Conservation (phyloP, 2,113 vertebrate genomes). For the Ciconia boyciana region DNA sequence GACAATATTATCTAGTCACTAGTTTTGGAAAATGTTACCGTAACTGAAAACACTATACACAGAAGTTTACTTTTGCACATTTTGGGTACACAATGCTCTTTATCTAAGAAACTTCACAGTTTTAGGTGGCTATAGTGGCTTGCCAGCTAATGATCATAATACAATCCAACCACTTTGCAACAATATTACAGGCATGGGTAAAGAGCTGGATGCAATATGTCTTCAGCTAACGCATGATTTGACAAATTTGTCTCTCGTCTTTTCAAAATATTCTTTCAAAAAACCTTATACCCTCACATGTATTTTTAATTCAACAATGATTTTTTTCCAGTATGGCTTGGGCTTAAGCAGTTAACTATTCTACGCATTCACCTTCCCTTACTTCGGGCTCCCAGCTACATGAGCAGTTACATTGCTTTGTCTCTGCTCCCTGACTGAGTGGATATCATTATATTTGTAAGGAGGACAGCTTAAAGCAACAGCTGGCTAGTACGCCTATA, state of each 20-base stretch:
- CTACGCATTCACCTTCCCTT: neutral
- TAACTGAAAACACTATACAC: neutral
- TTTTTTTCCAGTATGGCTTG: neutral
- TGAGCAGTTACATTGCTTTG: neutral
- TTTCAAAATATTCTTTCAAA: neutral
- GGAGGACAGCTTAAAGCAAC: neutral
- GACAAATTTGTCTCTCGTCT: neutral
- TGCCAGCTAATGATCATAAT: neutral
- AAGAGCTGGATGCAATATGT: neutral
- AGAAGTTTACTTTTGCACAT: neutral
- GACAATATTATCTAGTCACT: neutral
- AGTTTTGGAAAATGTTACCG: neutral
- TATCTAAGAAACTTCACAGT: neutral
- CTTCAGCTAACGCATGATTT: neutral
- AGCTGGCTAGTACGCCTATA: neutral
- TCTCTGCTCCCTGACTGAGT: neutral
- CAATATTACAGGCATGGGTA: accelerated
- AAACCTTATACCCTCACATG: neutral
- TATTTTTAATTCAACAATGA: neutral
- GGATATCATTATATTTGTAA: neutral
- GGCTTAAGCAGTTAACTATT: neutral
- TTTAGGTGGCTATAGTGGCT: neutral
- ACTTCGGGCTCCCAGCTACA: neutral
- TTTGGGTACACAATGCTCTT: neutral
- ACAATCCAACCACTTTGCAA: neutral